Percentiles rank a stretch among this genome's conserved stretches.
Evolutionary conservation across 2,797 vertebrate species (phyloP).

Genomic region (Arctocebus calabarensis): DNA sequence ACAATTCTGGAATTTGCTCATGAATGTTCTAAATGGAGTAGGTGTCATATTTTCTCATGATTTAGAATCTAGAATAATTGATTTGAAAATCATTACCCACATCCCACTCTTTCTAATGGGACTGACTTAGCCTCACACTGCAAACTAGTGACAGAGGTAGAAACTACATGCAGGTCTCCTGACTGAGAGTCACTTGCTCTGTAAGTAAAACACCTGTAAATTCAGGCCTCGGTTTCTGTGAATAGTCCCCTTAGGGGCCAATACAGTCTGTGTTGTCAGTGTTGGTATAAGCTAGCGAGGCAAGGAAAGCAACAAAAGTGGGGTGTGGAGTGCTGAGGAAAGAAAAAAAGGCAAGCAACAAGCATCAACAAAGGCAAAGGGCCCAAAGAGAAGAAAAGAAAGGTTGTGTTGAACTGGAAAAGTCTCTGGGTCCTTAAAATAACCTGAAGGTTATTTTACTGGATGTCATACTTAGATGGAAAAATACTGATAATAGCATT

Average conservation of each 20-base stretch:
- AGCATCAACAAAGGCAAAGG: background rate
- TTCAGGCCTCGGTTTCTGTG: background rate
- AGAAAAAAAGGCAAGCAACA: background rate
- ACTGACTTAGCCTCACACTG: background rate
- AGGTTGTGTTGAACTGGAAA: background rate
- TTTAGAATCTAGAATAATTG: background rate
- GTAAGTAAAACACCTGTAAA: background rate
- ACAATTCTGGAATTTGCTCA: background rate
- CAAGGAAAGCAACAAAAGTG: background rate
- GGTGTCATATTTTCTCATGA: background rate
- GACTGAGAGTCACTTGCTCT: background rate
- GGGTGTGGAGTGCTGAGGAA: too few relatives aligned
- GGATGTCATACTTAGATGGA: background rate
- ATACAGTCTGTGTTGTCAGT: background rate
- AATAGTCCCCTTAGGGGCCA: background rate
- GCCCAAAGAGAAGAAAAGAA: background rate
- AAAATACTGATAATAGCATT: constrained; percentile 46
- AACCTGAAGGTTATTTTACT: background rate
- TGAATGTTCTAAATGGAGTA: background rate
- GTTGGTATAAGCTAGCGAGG: background rate
- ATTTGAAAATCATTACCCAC: background rate
- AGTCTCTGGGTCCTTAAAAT: background rate
- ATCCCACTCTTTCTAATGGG: background rate
- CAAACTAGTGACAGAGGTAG: background rate
- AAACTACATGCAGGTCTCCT: background rate